Base-by-base conservation (phyloP, 37 sponge, comb jelly and placozoan genomes). In the Beroe forskalii region DNA sequence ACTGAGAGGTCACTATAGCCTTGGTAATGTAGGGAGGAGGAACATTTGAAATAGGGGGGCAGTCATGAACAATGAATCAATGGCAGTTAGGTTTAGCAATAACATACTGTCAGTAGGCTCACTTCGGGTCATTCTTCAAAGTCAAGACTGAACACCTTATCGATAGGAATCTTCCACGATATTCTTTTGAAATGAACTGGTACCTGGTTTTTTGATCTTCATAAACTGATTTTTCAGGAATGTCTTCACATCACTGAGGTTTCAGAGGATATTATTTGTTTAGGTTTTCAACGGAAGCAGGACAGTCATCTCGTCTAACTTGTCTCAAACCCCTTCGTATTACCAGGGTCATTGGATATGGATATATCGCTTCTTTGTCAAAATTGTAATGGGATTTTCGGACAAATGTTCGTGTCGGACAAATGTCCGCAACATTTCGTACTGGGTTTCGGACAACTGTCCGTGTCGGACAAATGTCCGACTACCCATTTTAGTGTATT, bases 291-390 rank as follows among this genome's bases (percentile, higher is more conserved):
- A 92, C 62, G 55, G 94, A 96, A 69, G 95, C 95, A 14, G 95
- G 95, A 91, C 97, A 97, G 17, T 41, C 90, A 62, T 97, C 97
- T 76, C 97, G 93, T 39, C 97, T 90, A 20, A 97, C 97, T 80
- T 95, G 95, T 92, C 95, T 96, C 28, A 97, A 95, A 20, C 97
- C 97, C 67, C 96, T 83, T 97, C 97, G 92, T 92, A 97, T 12
- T 86, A 28, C 96, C 95, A 23, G 22, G 32, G 66, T 97, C 96
- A 40, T 97, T 94, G 0, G 39, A 80, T 94, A 0, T 96, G 96
- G 62, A 93, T 92, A 62, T 97, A 97, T 0, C 97, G 90, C 76
- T 97, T 97, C 92, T 97, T 97, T 35, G 97, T 92, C 62, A n/a
- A n/a, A n/a, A n/a, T n/a, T n/a, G n/a, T n/a, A n/a, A n/a, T n/a